A percentile compares a stretch with the other conserved stretches of the same genome.
Conservation (phyloP, 2,888 invertebrate genomes). For the Stegana nigrithorax region DNA sequence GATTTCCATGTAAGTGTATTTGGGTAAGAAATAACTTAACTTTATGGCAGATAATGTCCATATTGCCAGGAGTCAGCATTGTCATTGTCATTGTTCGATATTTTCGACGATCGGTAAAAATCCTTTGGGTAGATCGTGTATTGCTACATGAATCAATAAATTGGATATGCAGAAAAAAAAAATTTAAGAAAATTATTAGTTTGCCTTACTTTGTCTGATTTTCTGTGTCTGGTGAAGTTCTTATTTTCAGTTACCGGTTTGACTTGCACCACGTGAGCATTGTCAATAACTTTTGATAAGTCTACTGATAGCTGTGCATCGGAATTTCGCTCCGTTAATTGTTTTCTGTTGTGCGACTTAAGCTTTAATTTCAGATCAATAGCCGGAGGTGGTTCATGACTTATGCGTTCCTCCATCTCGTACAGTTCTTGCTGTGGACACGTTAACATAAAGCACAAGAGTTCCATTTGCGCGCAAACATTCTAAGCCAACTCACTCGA, state of each 20-base stretch:
- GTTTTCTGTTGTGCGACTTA: conserved; percentile 37
- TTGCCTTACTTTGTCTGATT: conserved; percentile 30
- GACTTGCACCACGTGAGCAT: conserved; percentile 40
- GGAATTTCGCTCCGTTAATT: background rate
- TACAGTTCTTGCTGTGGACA: conserved; percentile 60
- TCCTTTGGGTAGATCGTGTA: conserved; percentile 49
- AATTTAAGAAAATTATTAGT: conserved; percentile 3
- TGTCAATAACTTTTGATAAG: background rate
- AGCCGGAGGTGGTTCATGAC: conserved; percentile 56
- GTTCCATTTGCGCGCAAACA: background rate
- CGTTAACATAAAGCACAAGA: background rate
- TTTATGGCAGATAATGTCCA: conserved; percentile 58
- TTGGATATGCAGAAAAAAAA: background rate
- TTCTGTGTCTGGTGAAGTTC: conserved; percentile 16
- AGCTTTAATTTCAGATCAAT: conserved; percentile 59
- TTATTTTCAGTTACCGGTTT: conserved; percentile 30
- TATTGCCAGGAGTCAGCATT: conserved; percentile 43
- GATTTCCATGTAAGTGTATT: background rate
- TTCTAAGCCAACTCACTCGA: conserved; percentile 55
- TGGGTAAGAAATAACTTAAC: no score
- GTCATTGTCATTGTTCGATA: conserved; percentile 40
- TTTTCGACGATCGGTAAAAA: conserved; percentile 48
- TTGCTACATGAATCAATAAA: conserved; percentile 37
- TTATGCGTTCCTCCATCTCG: conserved; percentile 65
- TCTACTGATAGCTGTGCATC: no score